phyloP scores from a whole-genome alignment of 2,797 vertebrate genomes.

The Muscicapa striata region DNA sequence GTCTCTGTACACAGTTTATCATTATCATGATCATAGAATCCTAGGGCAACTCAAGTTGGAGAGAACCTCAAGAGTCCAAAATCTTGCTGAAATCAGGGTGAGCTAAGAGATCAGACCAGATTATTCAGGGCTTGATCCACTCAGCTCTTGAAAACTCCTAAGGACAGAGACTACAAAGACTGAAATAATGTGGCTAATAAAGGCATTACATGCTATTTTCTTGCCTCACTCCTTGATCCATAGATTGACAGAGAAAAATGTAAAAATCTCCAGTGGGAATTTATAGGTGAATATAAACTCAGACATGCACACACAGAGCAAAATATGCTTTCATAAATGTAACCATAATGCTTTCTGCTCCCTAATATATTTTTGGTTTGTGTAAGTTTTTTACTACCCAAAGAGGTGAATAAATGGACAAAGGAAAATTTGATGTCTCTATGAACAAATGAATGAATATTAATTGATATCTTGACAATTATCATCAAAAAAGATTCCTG shows the following conservation, averaged over 20 bases:
- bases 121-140: neutral
- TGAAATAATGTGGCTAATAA: neutral
- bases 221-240: neutral
- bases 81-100: neutral
- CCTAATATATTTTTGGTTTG: neutral
- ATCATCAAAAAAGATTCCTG: neutral
- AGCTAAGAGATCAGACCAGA: neutral
- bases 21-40: neutral
- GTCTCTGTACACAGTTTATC: neutral
- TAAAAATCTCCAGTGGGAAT: neutral
- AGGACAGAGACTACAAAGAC: neutral
- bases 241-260: neutral
- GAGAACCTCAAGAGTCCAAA: neutral
- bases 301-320: neutral
- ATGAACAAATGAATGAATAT: neutral
- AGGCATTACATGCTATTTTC: neutral
- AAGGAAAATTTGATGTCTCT: neutral
- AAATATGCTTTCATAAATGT: neutral
- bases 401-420: neutral
- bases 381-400: neutral
- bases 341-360: neutral
- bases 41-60: neutral
- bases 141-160: neutral
- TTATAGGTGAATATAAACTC: neutral
- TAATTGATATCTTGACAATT: neutral